A percentile compares a stretch with the other conserved stretches of the same genome.
Evolutionary conservation across 2,888 invertebrate species (phyloP).

Genomic region (Toxonevra muliebris): DNA sequence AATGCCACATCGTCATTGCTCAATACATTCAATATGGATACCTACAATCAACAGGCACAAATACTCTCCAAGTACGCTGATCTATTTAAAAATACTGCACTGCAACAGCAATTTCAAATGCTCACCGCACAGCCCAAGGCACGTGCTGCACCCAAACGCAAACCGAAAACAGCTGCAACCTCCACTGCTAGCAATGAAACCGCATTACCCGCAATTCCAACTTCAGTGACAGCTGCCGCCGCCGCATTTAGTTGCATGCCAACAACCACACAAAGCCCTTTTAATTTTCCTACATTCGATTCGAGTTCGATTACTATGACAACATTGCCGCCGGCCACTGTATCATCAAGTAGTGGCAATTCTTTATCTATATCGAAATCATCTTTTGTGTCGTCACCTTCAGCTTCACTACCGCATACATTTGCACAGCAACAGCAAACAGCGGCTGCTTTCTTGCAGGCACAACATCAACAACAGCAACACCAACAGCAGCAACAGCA

Average conservation of each 20-base stretch:
- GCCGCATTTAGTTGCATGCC: conserved; percentile 19
- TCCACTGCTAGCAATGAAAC: conserved; percentile 10
- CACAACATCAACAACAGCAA: neutral
- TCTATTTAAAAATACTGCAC: conserved; percentile 33
- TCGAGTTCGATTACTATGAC: conserved; percentile 30
- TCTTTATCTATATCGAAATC: conserved; percentile 27
- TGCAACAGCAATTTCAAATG: conserved; percentile 42
- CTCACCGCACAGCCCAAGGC: conserved; percentile 41
- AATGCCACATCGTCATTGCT: conserved; percentile 19
- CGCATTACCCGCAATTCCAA: conserved; percentile 1
- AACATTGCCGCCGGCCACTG: conserved; percentile 18
- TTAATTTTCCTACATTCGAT: conserved; percentile 15
- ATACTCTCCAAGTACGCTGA: conserved; percentile 45
- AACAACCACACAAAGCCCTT: neutral
- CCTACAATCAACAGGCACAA: conserved; percentile 34
- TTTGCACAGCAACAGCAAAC: too few species aligned
- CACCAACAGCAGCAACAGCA: too few species aligned
- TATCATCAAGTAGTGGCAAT: neutral
- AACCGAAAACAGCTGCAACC: conserved; percentile 18
- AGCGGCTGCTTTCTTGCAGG: too few species aligned
- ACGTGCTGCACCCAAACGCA: conserved; percentile 41
- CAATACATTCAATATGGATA: conserved; percentile 41
- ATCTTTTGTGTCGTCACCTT: conserved; percentile 25
- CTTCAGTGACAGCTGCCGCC: conserved; percentile 31
- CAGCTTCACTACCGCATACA: neutral